A percentile compares a stretch with the other conserved stretches of the same genome.
These are phyloP conservation scores for Ips typographus DNA, from an alignment of 1,140 invertebrate species.

Conservation along the genomic window DNA sequence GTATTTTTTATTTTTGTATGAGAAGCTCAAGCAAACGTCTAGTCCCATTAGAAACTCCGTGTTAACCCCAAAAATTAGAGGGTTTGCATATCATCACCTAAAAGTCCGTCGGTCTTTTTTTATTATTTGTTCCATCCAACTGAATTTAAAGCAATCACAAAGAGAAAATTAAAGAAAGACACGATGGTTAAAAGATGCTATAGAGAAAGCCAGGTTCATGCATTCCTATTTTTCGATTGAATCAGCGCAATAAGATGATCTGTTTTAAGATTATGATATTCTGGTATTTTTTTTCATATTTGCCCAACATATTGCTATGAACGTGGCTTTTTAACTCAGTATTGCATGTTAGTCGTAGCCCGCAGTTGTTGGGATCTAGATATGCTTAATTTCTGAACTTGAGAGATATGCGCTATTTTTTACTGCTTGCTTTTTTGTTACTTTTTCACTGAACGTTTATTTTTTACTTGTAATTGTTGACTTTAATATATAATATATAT, in stretches of 20 bases:
- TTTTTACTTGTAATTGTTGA: constrained; percentile 52
- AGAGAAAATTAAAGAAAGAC: too few species aligned
- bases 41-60: constrained; percentile 48
- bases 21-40: constrained; percentile 54
- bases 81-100: constrained; percentile 46
- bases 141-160: too few species aligned
- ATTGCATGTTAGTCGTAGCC: not conserved
- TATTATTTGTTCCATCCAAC: too few species aligned
- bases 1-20: constrained; percentile 55
- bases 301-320: constrained; percentile 23
- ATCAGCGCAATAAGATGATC: constrained; percentile 39
- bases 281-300: constrained; percentile 21
- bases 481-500: constrained; percentile 51
- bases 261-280: constrained; percentile 43
- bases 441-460: constrained; percentile 47
- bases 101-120: constrained; percentile 8
- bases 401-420: constrained; percentile 44
- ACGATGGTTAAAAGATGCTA: too few species aligned
- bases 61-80: constrained; percentile 42
- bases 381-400: not conserved
- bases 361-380: not conserved
- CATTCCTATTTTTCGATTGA: constrained; percentile 26
- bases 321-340: constrained; percentile 30
- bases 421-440: constrained; percentile 48
- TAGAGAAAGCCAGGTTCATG: constrained; percentile 29